phyloP scores from a whole-genome alignment of 53 echinoderm and acorn worm species.

The Echinometra lucunter region DNA sequence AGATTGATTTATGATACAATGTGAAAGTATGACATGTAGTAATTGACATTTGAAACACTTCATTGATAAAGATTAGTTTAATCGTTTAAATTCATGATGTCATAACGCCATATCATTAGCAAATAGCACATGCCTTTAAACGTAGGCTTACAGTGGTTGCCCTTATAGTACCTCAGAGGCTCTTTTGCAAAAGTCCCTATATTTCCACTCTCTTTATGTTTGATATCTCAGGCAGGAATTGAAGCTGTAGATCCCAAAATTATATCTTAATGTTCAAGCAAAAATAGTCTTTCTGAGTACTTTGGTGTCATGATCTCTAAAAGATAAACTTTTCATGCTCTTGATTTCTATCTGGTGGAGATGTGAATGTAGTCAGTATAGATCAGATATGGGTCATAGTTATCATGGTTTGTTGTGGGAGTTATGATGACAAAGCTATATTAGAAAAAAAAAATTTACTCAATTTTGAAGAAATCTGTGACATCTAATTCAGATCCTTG shows the following conservation, averaged over 20 bases:
- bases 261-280: no score
- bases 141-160: not conserved
- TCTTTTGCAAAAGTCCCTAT: not conserved
- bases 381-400: not conserved
- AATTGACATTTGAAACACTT: not conserved
- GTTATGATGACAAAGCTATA: not conserved
- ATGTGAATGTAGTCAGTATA: not conserved
- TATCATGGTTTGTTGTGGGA: not conserved
- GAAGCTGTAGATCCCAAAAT: no score
- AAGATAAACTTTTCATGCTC: no score
- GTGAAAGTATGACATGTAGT: not conserved
- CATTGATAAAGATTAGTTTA: not conserved
- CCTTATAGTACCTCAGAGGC: not conserved
- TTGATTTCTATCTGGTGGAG: not conserved
- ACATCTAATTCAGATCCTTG: not conserved
- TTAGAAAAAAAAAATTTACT: not conserved
- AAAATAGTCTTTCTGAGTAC: no score
- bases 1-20: constrained; percentile 9
- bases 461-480: not conserved
- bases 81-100: not conserved
- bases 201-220: no score
- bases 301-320: no score
- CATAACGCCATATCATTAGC: no score
- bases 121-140: no score
- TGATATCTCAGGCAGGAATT: no score